A percentile compares a stretch with the other conserved stretches of the same genome.
Evolutionary conservation across 1,140 invertebrate genomes (phyloP).

Genomic region (Eupristina koningsbergeri): DNA sequence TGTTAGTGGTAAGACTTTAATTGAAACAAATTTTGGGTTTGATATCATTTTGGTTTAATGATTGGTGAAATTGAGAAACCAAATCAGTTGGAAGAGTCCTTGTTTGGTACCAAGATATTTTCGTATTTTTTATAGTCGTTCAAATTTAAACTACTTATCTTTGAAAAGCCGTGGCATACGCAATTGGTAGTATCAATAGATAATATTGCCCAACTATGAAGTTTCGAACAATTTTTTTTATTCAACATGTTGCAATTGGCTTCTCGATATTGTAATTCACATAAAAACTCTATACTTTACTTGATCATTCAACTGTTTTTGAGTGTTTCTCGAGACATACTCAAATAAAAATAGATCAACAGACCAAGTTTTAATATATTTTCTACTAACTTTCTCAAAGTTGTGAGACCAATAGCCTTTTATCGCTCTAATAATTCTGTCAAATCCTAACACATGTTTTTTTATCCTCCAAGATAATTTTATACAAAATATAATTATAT

Average conservation of each 20-base stretch:
- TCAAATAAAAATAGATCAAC: background rate
- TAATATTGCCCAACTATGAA: background rate
- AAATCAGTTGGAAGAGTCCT: background rate
- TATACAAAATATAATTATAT: background rate
- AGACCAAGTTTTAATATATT: background rate
- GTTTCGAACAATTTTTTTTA: background rate
- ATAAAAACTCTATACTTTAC: background rate
- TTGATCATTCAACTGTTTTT: background rate
- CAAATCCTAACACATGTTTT: background rate
- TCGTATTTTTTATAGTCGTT: background rate
- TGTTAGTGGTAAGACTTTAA: background rate
- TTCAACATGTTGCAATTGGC: background rate
- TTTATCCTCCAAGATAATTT: background rate
- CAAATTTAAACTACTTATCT: background rate
- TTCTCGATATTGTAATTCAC: background rate
- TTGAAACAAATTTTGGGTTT: background rate
- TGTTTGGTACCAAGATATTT: background rate
- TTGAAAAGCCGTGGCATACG: background rate
- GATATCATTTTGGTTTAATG: background rate
- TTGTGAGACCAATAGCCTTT: slow-evolving; percentile 31
- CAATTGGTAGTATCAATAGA: background rate
- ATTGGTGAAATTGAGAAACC: background rate
- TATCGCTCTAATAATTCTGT: slow-evolving; percentile 24
- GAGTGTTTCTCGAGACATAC: background rate
- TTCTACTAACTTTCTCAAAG: background rate